Percentiles rank a stretch among this genome's conserved stretches.
Evolutionary conservation across 2,113 vertebrate species (phyloP).

Genomic region (Procavia capensis): DNA sequence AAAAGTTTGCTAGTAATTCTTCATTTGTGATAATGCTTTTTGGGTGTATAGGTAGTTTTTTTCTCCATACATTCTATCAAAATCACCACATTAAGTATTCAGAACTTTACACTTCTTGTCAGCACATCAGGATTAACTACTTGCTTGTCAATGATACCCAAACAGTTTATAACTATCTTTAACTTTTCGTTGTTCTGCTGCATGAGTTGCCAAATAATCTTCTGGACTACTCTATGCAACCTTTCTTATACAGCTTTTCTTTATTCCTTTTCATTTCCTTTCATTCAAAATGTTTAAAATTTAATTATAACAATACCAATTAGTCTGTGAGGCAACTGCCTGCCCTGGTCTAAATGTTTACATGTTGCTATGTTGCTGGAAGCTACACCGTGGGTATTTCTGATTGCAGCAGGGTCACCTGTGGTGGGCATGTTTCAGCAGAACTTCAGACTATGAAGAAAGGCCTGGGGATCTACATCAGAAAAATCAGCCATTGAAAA

Average conservation of each 20-base stretch:
- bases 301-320: background rate
- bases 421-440: too few relatives aligned
- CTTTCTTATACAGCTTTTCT: background rate
- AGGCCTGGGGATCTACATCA: too few relatives aligned
- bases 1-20: background rate
- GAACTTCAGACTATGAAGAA: too few relatives aligned
- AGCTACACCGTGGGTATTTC: background rate
- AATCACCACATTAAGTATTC: background rate
- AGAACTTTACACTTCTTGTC: background rate
- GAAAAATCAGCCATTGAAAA: too few relatives aligned
- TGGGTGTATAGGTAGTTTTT: background rate
- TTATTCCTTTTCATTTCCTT: background rate
- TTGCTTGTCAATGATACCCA: background rate
- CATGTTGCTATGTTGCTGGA: background rate
- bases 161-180: background rate
- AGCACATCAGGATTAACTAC: background rate
- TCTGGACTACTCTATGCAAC: background rate
- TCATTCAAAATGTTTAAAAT: background rate
- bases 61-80: background rate
- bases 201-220: background rate
- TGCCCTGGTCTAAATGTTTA: background rate
- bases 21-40: background rate
- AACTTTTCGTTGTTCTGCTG: background rate
- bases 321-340: background rate
- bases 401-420: too few relatives aligned